phyloP scores from a whole-genome alignment of 2,888 invertebrate species.

The Drosophila formosana region DNA sequence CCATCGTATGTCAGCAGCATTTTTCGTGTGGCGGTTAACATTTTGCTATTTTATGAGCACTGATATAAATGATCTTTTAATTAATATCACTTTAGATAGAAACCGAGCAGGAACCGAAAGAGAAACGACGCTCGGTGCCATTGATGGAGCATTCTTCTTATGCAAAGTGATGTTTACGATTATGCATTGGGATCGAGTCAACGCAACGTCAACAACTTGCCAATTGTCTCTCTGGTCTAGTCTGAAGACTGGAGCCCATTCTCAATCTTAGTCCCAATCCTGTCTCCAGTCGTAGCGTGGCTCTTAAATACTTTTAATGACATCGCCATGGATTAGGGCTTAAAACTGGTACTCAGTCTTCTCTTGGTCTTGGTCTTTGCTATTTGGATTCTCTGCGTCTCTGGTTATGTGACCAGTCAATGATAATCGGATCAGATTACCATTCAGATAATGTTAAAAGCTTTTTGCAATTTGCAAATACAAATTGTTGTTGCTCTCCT shows the following conservation, averaged over 20 bases:
- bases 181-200: constrained; percentile 64
- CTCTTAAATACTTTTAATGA: constrained; percentile 78
- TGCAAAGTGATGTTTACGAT: constrained; percentile 83
- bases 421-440: constrained; percentile 81
- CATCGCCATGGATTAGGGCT: constrained; percentile 71
- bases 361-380: constrained; percentile 18
- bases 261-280: background rate
- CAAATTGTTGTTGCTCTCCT: constrained; percentile 67
- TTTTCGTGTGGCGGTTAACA: constrained; percentile 63
- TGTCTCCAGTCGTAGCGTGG: constrained; percentile 45
- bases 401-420: constrained; percentile 69
- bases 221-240: constrained; percentile 38
- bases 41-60: constrained; percentile 80
- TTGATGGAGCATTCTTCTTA: constrained; percentile 83
- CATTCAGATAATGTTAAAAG: constrained; percentile 74
- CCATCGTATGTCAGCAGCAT: constrained; percentile 64
- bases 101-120: background rate
- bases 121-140: constrained; percentile 29
- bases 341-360: constrained; percentile 36
- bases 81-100: constrained; percentile 82
- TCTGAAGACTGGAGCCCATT: background rate
- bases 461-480: constrained; percentile 77
- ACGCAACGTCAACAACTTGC: constrained; percentile 54
- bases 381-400: constrained; percentile 25
- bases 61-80: constrained; percentile 82